Base-by-base conservation (phyloP, 2,797 vertebrate genomes). In the Gallinago stenura region DNA sequence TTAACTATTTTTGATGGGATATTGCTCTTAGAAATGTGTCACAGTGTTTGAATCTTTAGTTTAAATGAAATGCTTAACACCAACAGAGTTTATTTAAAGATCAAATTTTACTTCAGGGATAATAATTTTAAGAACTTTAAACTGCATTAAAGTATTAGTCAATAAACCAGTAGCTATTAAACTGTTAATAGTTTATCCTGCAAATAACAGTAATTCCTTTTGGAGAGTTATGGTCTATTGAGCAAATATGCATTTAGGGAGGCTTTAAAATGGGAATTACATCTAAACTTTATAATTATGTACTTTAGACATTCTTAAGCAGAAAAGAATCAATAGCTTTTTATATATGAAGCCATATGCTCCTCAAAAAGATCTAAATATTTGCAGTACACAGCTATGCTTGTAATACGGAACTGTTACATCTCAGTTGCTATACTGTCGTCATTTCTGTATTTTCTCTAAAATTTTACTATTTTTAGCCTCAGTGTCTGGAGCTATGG, bases 181-280 rank as follows among this genome's bases (percentile, higher is more conserved):
- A 92, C 37, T 65, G 41, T 58, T 91, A 83, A 45, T 89, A 83
- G 61, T 88, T 94, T 81, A 81, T 91, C 30, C 50, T 91, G 57
- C 83, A 81, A 76, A 46, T 80, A 81, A 73, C 79, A 85, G 28
- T 53, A 53, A 51, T 83, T 85, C 33, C 12, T 95, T 89, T 80
- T 68, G n/a, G 37, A 71, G 35, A 72, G 65, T 90, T 94, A 71
- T 5, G 18, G 41, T 83, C 71, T 91, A 2, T 50, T 91, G 71
- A 57, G 61, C 68, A 92, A 86, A 91, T 91, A 69, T 9, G 30
- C 25, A 82, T 71, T 61, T 80, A 72, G 45, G 50, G 65, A 78
- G 41, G 10, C 83, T 89, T 94, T 87, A 54, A 90, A 95, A 89
- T 68, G 41, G 10, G 3, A 70, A 61, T 87, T 75, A 13, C 21